Percentiles rank a stretch among this genome's conserved stretches.
These are phyloP conservation scores for Dilophus febrilis DNA, from an alignment of 2,888 invertebrate species.

Conservation along the genomic window DNA sequence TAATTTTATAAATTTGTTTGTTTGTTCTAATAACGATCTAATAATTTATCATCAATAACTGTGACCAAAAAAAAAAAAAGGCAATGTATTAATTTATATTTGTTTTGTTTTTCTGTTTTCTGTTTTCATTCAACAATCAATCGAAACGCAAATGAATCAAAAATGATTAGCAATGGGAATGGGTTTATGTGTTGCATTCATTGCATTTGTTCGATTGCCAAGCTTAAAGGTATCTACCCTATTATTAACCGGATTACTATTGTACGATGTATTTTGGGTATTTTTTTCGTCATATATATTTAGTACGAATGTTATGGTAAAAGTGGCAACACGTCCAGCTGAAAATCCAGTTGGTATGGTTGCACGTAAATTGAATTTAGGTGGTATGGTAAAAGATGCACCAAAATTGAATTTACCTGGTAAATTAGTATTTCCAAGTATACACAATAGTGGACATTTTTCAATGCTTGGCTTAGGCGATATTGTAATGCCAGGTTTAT, in stretches of 20 bases:
- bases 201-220: constrained; percentile 88
- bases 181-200: constrained; percentile 95
- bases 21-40: no score
- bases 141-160: no score
- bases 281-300: constrained; percentile 97
- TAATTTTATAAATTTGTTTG: neutral
- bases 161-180: constrained; percentile 94
- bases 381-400: constrained; percentile 77
- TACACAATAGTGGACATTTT: constrained; percentile 92
- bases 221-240: constrained; percentile 92
- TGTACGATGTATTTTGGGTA: constrained; percentile 98
- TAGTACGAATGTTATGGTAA: constrained; percentile 97
- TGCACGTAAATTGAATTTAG: constrained; percentile 80
- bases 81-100: no score
- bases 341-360: constrained; percentile 88
- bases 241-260: constrained; percentile 77
- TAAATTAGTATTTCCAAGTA: constrained; percentile 91
- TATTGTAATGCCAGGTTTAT: constrained; percentile 88
- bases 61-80: no score
- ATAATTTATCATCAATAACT: no score
- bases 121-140: no score
- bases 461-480: constrained; percentile 84
- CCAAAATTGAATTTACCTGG: constrained; percentile 93
- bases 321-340: constrained; percentile 70
- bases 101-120: constrained; percentile 6